Base-by-base conservation (phyloP, 2,888 invertebrate species). In the Melanostoma scalare region DNA sequence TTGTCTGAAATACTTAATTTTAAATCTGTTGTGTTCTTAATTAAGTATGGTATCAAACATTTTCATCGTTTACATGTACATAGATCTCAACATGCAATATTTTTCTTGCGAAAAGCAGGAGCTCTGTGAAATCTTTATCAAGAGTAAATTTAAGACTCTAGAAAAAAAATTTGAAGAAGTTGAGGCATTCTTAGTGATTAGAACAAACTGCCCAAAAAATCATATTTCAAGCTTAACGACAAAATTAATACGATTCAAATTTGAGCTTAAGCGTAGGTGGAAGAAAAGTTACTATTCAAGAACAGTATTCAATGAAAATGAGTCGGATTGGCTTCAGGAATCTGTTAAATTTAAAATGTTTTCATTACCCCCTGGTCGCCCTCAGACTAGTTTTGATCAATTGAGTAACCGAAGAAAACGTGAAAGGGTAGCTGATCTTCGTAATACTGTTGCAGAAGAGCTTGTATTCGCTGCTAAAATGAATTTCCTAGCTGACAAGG, bases 341-440 rank as follows among this genome's bases (percentile, higher is more conserved):
- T 55, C 35, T 1, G 20, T 55, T 46, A 30, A 68, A 68, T 68
- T 68, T 46, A 44, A 68, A 68, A 68, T 68, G 44, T 56, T 35
- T 68, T 35, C 35, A 68, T n/a, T 68, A 56, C 36, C 68, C 38
- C 10, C 56, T 68, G 55, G 55, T 55, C 53, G 68, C 35, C 68
- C 55, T 55, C 42, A 68, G 55, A 68, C 55, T 46, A 61, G 61
- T 61, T 61, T 61, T 61, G 67, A 67, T 33, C 38, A 40, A 33
- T 67, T 67, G 53, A 67, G 42, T 53, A 67, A 42, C 30, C 67
- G 67, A 40, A 61, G 61, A 46, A 61, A 61, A 61, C 61, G 61
- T 9, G 61, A 61, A 61, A 61, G 61, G 46, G 46, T 46, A 61
- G 44, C 61, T 46, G 61, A 61, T 46, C 61, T 50, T 67, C 20